Percentiles rank a stretch among this genome's conserved stretches.
These are phyloP conservation scores for Pterois miles DNA, from an alignment of 2,797 vertebrate genomes.

Conservation along the genomic window DNA sequence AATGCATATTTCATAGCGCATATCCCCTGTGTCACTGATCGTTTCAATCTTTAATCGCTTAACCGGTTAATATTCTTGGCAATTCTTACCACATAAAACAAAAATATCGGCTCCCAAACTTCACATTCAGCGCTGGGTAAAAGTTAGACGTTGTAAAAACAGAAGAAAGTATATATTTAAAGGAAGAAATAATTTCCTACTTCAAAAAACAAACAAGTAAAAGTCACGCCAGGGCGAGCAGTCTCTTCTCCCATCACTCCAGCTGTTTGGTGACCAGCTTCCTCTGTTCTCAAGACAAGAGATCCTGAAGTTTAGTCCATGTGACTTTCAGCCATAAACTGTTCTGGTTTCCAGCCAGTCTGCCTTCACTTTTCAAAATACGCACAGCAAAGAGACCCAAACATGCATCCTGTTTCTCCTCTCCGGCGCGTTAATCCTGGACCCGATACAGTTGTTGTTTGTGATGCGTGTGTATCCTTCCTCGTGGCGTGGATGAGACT, in stretches of 20 bases:
- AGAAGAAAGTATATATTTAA: neutral
- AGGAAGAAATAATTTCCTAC: neutral
- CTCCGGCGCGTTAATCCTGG: neutral
- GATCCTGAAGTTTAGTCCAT: slow-evolving; percentile 29
- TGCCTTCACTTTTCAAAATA: neutral
- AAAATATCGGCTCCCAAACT: neutral
- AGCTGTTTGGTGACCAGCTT: slow-evolving; percentile 20
- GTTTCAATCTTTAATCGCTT: slow-evolving; percentile 49
- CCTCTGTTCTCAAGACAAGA: slow-evolving; percentile 23
- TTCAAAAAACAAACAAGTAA: neutral
- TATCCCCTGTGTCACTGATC: slow-evolving; percentile 27
- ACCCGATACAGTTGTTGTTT: slow-evolving; percentile 34
- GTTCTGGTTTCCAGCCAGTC: neutral
- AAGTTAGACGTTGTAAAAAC: neutral
- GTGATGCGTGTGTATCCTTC: slow-evolving; percentile 19
- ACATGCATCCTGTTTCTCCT: neutral
- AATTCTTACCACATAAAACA: neutral
- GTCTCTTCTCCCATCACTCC: neutral
- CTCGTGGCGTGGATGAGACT: slow-evolving; percentile 27
- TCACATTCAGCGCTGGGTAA: neutral
- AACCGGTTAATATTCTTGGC: slow-evolving; percentile 19
- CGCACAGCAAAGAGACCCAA: neutral
- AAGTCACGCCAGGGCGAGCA: neutral
- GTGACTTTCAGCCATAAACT: slow-evolving; percentile 27
- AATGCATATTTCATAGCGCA: slow-evolving; percentile 48